phyloP scores from a whole-genome alignment of 2,888 invertebrate genomes.

The Miltochrista miniata region DNA sequence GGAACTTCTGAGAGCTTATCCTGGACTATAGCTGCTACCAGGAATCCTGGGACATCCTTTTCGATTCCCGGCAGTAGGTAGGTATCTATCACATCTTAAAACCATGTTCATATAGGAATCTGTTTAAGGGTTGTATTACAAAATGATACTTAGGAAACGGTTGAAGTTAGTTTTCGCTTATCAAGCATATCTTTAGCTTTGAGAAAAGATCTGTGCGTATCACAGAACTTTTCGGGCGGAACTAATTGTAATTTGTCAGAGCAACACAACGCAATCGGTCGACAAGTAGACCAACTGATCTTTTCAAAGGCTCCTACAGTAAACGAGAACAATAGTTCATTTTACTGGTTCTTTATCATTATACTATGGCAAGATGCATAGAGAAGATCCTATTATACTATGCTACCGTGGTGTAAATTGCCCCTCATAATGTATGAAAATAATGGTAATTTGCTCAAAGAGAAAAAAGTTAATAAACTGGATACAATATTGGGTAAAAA shows the following conservation, averaged over 20 bases:
- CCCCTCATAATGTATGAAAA: neutral
- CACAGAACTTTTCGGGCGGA: no score
- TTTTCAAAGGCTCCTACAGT: neutral
- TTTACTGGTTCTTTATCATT: neutral
- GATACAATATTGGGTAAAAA: constrained; percentile 57
- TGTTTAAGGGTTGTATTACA: no score
- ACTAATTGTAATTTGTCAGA: constrained; percentile 11
- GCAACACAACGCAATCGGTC: constrained; percentile 10
- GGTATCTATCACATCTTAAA: no score
- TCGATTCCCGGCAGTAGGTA: no score
- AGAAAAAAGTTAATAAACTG: constrained; percentile 29
- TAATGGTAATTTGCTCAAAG: constrained; percentile 13
- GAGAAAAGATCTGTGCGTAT: no score
- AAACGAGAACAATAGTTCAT: constrained; percentile 2
- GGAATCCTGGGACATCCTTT: no score
- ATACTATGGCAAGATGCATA: neutral
- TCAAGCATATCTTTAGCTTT: no score
- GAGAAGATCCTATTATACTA: neutral
- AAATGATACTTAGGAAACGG: no score
- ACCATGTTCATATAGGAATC: no score
- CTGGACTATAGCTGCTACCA: no score
- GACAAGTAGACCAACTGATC: constrained; percentile 4
- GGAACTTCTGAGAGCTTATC: no score
- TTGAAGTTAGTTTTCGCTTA: no score
- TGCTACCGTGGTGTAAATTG: neutral